Evolutionary conservation across 2,888 invertebrate species (phyloP).

Genomic region (Pyralis farinalis): DNA sequence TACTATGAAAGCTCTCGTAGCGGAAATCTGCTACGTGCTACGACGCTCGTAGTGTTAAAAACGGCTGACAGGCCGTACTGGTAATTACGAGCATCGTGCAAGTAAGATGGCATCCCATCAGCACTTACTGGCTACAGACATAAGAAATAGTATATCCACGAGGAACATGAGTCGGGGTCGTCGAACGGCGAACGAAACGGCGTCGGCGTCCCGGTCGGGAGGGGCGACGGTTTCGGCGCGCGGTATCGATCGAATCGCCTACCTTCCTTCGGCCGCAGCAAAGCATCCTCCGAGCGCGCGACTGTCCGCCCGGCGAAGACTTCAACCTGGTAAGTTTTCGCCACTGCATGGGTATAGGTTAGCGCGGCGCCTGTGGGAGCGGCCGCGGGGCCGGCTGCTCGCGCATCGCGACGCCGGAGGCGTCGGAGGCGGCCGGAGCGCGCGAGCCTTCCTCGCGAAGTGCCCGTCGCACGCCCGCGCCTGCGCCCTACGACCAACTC

Average conservation of each 20-base stretch:
- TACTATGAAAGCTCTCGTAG: neutral
- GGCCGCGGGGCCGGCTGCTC: slow-evolving; percentile 72
- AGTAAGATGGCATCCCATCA: neutral
- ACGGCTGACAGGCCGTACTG: too few species aligned
- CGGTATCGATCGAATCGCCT: slow-evolving; percentile 78
- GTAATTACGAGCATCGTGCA: too few species aligned
- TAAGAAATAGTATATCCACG: slow-evolving; percentile 23
- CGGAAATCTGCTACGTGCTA: neutral
- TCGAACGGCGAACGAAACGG: slow-evolving; percentile 73
- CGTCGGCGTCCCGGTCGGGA: slow-evolving; percentile 74
- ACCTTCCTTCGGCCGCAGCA: slow-evolving; percentile 98
- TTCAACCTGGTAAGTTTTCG: slow-evolving; percentile 90
- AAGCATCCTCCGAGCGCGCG: slow-evolving; percentile 94
- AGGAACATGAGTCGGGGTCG: slow-evolving; percentile 65
- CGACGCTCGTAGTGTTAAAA: neutral
- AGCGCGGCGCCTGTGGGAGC: slow-evolving; percentile 80
- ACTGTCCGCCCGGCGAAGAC: slow-evolving; percentile 84
- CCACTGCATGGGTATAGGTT: slow-evolving; percentile 90
- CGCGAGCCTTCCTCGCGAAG: slow-evolving; percentile 76
- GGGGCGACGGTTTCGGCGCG: slow-evolving; percentile 76
- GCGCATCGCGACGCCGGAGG: slow-evolving; percentile 70
- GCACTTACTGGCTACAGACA: slow-evolving; percentile 15
- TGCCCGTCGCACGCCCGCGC: slow-evolving; percentile 64
- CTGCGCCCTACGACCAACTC: slow-evolving; percentile 53
- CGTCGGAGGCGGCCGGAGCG: slow-evolving; percentile 68